Base-by-base conservation (phyloP, 37 sponge, comb jelly and placozoan species). In the Chondrilla cf. caribensis region DNA sequence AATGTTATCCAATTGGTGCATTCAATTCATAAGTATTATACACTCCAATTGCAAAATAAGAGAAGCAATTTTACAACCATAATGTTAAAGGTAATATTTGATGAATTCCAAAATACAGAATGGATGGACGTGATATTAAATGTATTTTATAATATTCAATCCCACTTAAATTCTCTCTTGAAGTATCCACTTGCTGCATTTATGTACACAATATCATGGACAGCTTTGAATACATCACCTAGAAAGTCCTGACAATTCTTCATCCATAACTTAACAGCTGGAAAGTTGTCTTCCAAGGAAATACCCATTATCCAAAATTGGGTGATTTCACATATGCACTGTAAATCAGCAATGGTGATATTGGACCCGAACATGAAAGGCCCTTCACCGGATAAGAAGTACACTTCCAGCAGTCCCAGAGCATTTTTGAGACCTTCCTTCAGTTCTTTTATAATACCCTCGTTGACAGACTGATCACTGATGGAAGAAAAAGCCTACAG, bases 261-360 rank as follows among this genome's bases (percentile, higher is more conserved):
- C 22, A 42, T 39, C 78, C 78, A 77, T 28, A 24, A 22, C 51
- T 77, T 77, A 3, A 77, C 3, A 19, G 38, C 41, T 25, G 78
- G 43, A 39, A 28, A 40, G 51, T 39, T 26, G 38, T 39, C 54
- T 29, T 77, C 54, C 21, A 40, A n/a, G 2, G 38, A 11, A 19
- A n/a, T 7, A 42, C 26, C 54, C 15, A 39, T 40, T 11, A 77
- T 77, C 78, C 78, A 77, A n/a, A 38, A 77, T 9, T 77, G 78
- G 9, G 78, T 77, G 28, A 77, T 17, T 54, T 77, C 78, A 26
- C 78, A 26, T 17, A 77, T 7, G 29, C 78, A 77, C 51, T 38
- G 38, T 3, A 77, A 2, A 41, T 77, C 78, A 25, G 78, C 78
- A 18, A 77, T 77, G 78, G 78, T 42, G 26, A 77, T 77, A 4